These are phyloP conservation scores for Ypsolopha sequella DNA, from an alignment of 2,888 invertebrate genomes.

Conservation along the genomic window DNA sequence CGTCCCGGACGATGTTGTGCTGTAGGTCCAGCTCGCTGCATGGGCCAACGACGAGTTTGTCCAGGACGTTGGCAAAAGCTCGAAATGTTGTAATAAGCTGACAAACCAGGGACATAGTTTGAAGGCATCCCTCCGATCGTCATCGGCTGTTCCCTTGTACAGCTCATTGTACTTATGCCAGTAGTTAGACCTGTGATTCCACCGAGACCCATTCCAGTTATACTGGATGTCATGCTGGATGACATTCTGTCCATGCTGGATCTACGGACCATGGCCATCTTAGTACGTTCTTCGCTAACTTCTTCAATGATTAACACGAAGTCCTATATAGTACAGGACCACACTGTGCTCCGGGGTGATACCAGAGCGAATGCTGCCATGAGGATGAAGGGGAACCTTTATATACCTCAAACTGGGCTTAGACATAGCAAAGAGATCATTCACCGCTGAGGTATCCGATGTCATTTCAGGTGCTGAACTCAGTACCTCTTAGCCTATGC, in stretches of 20 bases:
- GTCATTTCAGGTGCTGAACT: conserved; percentile 39
- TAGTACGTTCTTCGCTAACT: conserved; percentile 10
- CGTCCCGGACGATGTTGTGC: conserved; percentile 62
- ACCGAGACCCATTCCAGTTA: conserved; percentile 65
- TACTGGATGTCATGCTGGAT: conserved; percentile 64
- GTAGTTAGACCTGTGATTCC: conserved; percentile 57
- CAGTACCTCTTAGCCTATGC: conserved; percentile 26
- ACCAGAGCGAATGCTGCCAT: conserved; percentile 59
- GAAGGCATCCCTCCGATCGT: conserved; percentile 65
- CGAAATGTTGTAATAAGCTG: conserved; percentile 63
- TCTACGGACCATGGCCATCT: conserved; percentile 52
- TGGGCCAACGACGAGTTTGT: conserved; percentile 60
- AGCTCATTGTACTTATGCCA: conserved; percentile 56
- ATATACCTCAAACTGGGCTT: conserved; percentile 34
- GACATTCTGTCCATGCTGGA: conserved; percentile 67
- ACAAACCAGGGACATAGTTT: conserved; percentile 64
- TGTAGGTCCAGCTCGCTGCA: conserved; percentile 61
- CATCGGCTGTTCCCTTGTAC: conserved; percentile 60
- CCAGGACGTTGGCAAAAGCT: conserved; percentile 66
- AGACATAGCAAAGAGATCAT: conserved; percentile 29
- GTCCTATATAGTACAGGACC: conserved; percentile 20
- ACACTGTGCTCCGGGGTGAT: conserved; percentile 46
- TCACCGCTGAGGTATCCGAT: conserved; percentile 51
- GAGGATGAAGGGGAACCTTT: conserved; percentile 16
- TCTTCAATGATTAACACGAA: not conserved